These are phyloP conservation scores for Eudyptes chrysolophus DNA, from an alignment of 2,113 vertebrate genomes.

Conservation along the genomic window DNA sequence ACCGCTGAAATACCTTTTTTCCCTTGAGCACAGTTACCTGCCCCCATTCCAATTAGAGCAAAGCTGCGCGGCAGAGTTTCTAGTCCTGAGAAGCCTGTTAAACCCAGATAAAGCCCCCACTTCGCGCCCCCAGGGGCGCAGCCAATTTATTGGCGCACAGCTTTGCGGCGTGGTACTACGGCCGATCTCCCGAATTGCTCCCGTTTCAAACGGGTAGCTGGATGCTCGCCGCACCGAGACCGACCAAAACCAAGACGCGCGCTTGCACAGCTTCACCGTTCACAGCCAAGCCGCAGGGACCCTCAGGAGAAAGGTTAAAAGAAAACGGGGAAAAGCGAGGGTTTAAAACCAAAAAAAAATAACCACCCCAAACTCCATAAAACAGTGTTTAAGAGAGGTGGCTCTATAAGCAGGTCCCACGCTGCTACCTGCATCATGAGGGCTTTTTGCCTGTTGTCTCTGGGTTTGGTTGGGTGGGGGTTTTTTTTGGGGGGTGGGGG, in stretches of 20 bases:
- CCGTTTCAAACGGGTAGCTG: fast-evolving
- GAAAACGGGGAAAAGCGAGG: not conserved
- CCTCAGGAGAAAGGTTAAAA: not conserved
- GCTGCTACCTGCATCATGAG: fast-evolving
- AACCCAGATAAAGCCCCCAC: not conserved
- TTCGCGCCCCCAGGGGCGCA: not conserved
- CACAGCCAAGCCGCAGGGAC: not conserved
- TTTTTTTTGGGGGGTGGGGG: not conserved
- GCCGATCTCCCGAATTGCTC: not conserved
- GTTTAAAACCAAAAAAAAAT: not conserved
- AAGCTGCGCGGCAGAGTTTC: not conserved
- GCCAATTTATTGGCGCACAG: not conserved
- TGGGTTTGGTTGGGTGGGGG: not conserved
- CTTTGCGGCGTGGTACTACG: fast-evolving
- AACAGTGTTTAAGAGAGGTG: fast-evolving
- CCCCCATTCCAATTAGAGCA: not conserved
- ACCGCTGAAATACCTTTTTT: not conserved
- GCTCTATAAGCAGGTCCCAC: not conserved
- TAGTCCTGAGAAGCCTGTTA: not conserved
- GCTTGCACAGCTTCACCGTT: not conserved
- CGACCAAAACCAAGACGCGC: fast-evolving
- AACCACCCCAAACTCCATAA: fast-evolving
- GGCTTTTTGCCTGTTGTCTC: not conserved
- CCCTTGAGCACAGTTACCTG: not conserved
- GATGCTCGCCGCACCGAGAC: not conserved